These are phyloP conservation scores for Rhea americana DNA, from an alignment of 2,113 vertebrate genomes.

Conservation along the genomic window DNA sequence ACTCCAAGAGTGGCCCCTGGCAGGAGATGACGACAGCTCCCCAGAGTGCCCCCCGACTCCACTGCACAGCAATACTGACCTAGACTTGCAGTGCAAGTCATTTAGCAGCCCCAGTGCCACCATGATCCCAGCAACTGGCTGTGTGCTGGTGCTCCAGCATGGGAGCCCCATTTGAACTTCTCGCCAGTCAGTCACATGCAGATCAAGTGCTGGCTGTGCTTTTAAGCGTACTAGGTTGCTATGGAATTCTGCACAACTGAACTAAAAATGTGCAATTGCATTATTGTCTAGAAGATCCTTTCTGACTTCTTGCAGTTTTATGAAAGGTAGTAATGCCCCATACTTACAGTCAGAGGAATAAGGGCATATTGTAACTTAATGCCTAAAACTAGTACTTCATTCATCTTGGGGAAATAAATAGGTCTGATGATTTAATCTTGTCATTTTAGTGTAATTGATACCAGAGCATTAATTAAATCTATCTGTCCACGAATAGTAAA, in stretches of 20 bases:
- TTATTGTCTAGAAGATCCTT: background rate
- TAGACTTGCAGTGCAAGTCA: background rate
- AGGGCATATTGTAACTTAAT: accelerated
- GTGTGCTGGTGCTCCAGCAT: accelerated
- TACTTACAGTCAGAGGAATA: background rate
- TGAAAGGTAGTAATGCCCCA: background rate
- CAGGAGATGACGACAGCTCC: background rate
- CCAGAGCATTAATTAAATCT: background rate
- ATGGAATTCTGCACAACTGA: accelerated
- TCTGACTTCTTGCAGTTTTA: background rate
- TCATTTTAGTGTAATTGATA: background rate
- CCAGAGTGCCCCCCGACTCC: background rate
- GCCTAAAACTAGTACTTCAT: background rate
- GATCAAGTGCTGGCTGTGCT: accelerated
- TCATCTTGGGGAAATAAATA: background rate
- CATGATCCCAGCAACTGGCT: accelerated
- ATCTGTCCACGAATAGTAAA: background rate
- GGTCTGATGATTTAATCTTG: background rate
- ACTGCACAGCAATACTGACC: background rate
- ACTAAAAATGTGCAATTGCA: accelerated
- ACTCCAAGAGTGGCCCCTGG: accelerated
- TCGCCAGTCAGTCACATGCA: accelerated
- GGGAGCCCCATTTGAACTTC: accelerated
- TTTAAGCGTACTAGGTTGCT: accelerated
- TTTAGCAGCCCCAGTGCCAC: background rate